Evolutionary conservation across 1,140 invertebrate species (phyloP), one percentile per base, ranked within the genome.

Genomic region (Ruditapes philippinarum): DNA sequence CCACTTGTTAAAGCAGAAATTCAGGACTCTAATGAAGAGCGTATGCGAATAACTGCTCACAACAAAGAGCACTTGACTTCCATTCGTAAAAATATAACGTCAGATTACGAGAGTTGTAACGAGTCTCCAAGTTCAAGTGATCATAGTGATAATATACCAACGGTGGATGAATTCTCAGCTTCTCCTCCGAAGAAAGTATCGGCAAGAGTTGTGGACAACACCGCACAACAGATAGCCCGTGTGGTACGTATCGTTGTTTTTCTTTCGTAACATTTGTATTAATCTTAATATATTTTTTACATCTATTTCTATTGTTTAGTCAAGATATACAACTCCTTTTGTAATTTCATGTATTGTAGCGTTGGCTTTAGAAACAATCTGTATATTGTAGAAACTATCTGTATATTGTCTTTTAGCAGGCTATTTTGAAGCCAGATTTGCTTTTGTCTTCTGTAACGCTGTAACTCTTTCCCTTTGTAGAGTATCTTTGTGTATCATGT

Each of bases 61-160:
- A 83, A 74, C 73, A 89, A 89, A 40, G 87, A 89, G 45, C 87
- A 82, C 45, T 62, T 89, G 19, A 36, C 87, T 49, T 82, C 87
- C 45, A 89, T 82, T 54, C 91, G 94, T 33, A 89, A 94, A 62
- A 93, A 95, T 90, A 94, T 95, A 45, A 96, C 96, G 1, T 96
- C 96, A 11, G 96, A 96, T 86, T 96, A 96, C 90, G 96, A 96
- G 89, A 96, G 95, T 91, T 96, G 94, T 88, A 88, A 82, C 40
- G 96, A 96, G 84, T 96, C 95, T 0, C 96, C 95, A 7, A 96
- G 95, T 88, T 95, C 94, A 78, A 96, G 95, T 89, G 95, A 96
- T 70, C 94, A 95, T 89, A 95, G 94, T 90, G 95, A 95, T 83
- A 92, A 94, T 87, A 89, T 93, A 9, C 88, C 89, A 14, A 87